phyloP scores from a whole-genome alignment of 2,888 invertebrate species.

The Sturmia bella region DNA sequence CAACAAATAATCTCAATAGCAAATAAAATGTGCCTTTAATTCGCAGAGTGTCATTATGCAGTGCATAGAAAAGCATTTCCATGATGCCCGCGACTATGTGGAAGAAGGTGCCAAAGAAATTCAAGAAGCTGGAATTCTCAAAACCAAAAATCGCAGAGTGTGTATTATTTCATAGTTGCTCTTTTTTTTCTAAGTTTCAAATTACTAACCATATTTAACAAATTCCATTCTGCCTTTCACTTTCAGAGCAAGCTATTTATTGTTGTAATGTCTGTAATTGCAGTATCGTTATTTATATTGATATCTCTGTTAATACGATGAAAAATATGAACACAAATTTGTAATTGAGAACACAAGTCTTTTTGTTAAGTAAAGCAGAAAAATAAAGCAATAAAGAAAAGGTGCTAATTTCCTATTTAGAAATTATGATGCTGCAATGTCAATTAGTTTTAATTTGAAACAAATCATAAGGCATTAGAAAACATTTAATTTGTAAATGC shows the following conservation, averaged over 20 bases:
- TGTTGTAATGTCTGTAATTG: conserved; percentile 44
- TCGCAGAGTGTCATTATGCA: conserved; percentile 58
- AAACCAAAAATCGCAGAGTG: conserved; percentile 74
- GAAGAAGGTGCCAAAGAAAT: conserved; percentile 58
- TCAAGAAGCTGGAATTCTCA: conserved; percentile 72
- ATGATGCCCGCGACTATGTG: conserved; percentile 61
- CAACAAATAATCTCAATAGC: not conserved
- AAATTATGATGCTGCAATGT: conserved; percentile 28
- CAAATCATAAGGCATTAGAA: not conserved
- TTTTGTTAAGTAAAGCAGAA: conserved; percentile 9
- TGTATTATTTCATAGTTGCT: conserved; percentile 42
- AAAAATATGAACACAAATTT: not conserved
- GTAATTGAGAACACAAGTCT: conserved; percentile 18
- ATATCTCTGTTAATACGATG: conserved; percentile 13
- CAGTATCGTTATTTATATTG: conserved; percentile 56
- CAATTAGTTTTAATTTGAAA: not conserved
- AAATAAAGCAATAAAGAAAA: not conserved
- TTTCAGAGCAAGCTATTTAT: conserved; percentile 66
- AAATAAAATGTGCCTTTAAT: not conserved
- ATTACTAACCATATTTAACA: not conserved
- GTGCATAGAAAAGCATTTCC: conserved; percentile 64
- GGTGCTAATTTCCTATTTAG: conserved; percentile 14
- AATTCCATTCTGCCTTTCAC: conserved; percentile 22
- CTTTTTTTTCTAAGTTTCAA: not conserved
- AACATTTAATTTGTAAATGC: not conserved